Evolutionary conservation across 92 coral and sea anemone genomes (phyloP), one percentile per base, ranked within the genome.

Genomic region (Epizoanthus ramosus): DNA sequence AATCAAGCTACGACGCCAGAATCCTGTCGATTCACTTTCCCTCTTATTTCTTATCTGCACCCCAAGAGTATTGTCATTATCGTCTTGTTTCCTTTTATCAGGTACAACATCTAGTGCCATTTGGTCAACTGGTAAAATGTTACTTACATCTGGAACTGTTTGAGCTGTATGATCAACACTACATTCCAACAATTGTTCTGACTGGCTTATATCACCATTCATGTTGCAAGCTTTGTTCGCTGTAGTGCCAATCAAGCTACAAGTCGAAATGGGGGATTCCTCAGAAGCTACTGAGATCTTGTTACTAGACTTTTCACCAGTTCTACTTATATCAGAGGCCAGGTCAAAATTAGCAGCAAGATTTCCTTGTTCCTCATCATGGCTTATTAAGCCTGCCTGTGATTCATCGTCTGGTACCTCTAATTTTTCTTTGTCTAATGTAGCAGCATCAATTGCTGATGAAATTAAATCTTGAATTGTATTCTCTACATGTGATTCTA

Each of bases 1-100:
- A 33, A 96, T 90, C 83, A 96, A 83, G 70, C 97, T 94, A 15
- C 86, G 79, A 22, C 99, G 87, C 99, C 99, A 96, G 52, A 88
- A 85, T 24, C 84, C 89, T 24, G 43, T 68, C 8, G 69, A 64
- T 52, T 79, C 79, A 45, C 50, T 85, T 21, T 17, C 17, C 66
- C 68, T 69, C 57, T 79, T 86, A n/a, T 70, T 81, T 69, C 68
- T 73, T 12, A 76, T 77, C 67, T 89, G 81, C 23, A 18, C 54
- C 14, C 68, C 72, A 35, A 53, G 76, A 4, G 72, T 57, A 28
- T 22, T 63, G 22, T 56, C 65, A 53, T 71, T 66, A 71, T 83
- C 85, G 28, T 41, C 53, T 21, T 52, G 80, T 22, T 81, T 37
- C 25, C 17, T 76, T 28, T 54, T 17, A 63, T 81, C 79, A n/a